Conservation (phyloP, 2,113 vertebrate species). For the Spea bombifrons region DNA sequence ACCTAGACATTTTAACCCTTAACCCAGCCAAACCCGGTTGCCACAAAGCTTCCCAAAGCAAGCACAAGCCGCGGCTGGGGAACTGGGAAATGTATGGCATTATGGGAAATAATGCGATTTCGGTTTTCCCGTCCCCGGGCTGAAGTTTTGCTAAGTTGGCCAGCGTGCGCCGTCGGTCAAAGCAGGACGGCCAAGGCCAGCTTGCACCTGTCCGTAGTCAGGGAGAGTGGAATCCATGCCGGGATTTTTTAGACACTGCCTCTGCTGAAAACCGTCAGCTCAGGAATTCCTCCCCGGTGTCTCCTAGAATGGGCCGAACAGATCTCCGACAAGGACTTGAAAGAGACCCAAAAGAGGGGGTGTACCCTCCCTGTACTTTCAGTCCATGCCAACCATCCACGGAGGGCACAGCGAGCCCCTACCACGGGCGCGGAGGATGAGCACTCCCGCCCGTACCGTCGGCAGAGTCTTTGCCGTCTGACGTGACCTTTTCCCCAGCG, state of each 20-base stretch:
- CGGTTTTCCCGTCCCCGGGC: too few species aligned
- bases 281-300: background rate
- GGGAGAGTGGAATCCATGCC: background rate
- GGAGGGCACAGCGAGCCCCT: background rate
- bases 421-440: background rate
- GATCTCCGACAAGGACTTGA: background rate
- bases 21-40: too few species aligned
- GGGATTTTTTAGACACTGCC: background rate
- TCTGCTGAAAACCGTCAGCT: background rate
- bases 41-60: too few species aligned
- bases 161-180: too few species aligned
- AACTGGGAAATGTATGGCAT: too few species aligned
- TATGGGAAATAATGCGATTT: too few species aligned
- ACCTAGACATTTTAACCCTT: too few species aligned
- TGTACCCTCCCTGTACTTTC: slow-evolving; percentile 4
- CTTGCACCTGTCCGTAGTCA: background rate
- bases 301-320: background rate
- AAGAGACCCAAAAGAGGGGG: background rate
- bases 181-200: too few species aligned
- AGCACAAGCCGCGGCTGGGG: too few species aligned
- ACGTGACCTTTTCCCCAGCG: slow-evolving; percentile 31
- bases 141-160: too few species aligned
- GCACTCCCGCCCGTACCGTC: background rate
- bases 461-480: background rate
- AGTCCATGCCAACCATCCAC: slow-evolving; percentile 3